Base-by-base conservation (phyloP, 2,113 vertebrate genomes). In the Electrona antarctica region DNA sequence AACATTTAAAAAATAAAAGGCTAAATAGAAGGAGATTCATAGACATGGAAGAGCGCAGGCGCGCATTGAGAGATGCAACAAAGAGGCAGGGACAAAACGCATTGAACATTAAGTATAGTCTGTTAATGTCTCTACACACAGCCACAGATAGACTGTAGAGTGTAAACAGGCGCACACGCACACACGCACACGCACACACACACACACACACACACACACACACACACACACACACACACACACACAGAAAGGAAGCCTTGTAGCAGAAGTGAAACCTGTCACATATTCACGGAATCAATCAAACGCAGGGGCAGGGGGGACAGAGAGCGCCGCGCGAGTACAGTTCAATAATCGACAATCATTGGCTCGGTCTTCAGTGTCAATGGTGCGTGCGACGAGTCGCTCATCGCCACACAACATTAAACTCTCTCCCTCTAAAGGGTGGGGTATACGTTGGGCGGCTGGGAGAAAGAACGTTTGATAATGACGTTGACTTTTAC, bases 291-390 rank as follows among this genome's bases (percentile, higher is more conserved):
- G 73, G 69, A 82, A 83, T 89, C 86, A 79, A 74, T 90, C 83
- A 63, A 77, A 76, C 73, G 79, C 76, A 83, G 79, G 77, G 33
- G 5, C 33, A 41, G 33, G 5, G 33, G 77, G 88, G 78, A 86
- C 70, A 72, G 83, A 83, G 83, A 80, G 85, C 71, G 41, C 67
- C 15, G 60, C 21, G 59, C 73, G 50, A 71, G 73, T 79, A 81
- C 83, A 80, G 52, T 82, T 87, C 81, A 66, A 87, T 91, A 87
- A 89, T 82, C 80, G 85, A 83, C 68, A 77, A 87, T 88, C 90
- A 84, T 85, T 86, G 52, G 70, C 60, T 63, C 74, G 9, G 75
- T 67, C 77, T 57, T 73, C 63, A 58, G 78, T 59, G 74, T 81
- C 80, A 54, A 50, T n/a, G 12, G 13, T 29, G 57, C 13, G 46